phyloP scores from a whole-genome alignment of 2,797 vertebrate species.

The Ataeniobius toweri region DNA sequence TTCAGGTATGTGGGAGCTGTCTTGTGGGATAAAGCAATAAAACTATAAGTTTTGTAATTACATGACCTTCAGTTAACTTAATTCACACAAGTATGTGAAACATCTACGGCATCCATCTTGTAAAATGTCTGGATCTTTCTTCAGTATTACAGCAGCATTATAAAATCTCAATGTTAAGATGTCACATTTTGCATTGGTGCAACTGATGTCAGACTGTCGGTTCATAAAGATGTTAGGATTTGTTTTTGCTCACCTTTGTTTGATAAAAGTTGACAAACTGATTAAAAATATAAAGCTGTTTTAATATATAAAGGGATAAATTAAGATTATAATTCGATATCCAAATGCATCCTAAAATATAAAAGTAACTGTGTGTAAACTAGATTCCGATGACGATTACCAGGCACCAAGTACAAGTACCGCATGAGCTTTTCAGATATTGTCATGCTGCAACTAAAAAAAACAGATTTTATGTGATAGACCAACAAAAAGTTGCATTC shows the following conservation, averaged over 20 bases:
- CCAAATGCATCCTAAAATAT: neutral
- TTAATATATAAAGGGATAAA: neutral
- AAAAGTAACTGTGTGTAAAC: neutral
- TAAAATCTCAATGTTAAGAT: neutral
- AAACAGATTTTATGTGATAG: neutral
- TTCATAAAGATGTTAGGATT: neutral
- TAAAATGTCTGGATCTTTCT: neutral
- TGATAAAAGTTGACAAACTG: neutral
- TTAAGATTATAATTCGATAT: neutral
- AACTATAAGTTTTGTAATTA: neutral
- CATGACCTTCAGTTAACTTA: neutral
- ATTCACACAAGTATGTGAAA: slow-evolving; percentile 6
- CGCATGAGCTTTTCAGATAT: neutral
- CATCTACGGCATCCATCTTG: neutral
- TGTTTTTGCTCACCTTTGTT: neutral
- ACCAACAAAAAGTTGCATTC: neutral
- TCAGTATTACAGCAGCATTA: neutral
- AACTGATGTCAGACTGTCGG: neutral
- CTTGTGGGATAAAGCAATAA: neutral
- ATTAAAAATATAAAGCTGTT: neutral
- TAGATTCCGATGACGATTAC: neutral
- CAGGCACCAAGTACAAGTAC: neutral
- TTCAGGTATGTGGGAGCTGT: neutral
- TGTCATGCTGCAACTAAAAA: neutral
- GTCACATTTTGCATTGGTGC: neutral